Base-by-base conservation (phyloP, 2,888 invertebrate species). In the Heliconius charithonia region DNA sequence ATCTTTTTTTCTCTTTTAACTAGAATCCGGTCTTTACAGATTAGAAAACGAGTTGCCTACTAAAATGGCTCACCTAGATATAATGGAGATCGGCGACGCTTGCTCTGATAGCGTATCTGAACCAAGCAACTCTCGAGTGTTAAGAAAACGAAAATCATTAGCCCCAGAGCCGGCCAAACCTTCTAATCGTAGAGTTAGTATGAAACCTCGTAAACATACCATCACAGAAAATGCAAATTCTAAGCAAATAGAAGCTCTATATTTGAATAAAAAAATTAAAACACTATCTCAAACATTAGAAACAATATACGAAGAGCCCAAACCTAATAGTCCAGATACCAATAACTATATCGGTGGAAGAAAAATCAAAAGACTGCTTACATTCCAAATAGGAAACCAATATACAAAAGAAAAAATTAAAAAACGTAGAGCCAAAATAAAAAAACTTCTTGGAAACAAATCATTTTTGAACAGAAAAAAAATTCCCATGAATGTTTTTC, bases 251-350 rank as follows among this genome's bases (percentile, higher is more conserved):
- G 95, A 95, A 85, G 95, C 95, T 69, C 91, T 96, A 82, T 96
- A 96, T 86, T 90, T 96, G 63, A 95, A 96, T 84, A 96, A 95
- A 86, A 95, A 90, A 85, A 89, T 95, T 0, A 96, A 95, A 85
- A 90, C 92, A 69, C 82, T 91, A 63, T 91, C 95, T 74, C 95
- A 95, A 84, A 95, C 93, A 79, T 90, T 96, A 84, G 96, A 96
- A 89, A 96, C 96, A 3, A 96, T 96, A 85, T 96, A 95, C 85
- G 96, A 96, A 89, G 96, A 96, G 83, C 95, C 95, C n/a, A 95
- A 94, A 84, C 90, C 92, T 81, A 91, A 89, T 70, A 90, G 84
- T 80, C 90, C 87, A 82, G 93, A 93, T 73, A 87, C 92, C 51
- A 88, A 91, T 72, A 88, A 89, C n/a, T 87, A 91, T 9, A 95